phyloP scores from a whole-genome alignment of 2,888 invertebrate species.

The Acleris sparsana region DNA sequence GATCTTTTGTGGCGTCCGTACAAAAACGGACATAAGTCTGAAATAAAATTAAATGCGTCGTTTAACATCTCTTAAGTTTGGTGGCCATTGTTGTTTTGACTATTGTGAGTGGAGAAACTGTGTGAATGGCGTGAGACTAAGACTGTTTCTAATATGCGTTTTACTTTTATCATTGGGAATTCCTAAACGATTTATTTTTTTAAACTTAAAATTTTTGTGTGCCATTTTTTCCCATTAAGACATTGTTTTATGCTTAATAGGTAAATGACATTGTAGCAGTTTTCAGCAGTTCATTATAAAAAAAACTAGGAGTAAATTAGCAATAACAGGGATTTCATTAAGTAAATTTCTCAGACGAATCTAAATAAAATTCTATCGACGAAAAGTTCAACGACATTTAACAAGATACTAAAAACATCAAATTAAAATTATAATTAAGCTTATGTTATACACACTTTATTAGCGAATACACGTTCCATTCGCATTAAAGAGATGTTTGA shows the following conservation, averaged over 20 bases:
- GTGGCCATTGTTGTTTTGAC: conserved; percentile 48
- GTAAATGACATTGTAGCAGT: too few relatives aligned
- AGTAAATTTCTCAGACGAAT: too few relatives aligned
- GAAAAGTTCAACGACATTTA: conserved; percentile 32
- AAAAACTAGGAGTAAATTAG: too few relatives aligned
- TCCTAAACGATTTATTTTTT: conserved; percentile 1
- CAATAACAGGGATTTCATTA: too few relatives aligned
- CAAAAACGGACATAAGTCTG: conserved; percentile 65
- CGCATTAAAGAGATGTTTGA: conserved; percentile 53
- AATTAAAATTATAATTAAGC: conserved; percentile 31
- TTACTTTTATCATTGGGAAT: conserved; percentile 24
- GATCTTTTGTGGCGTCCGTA: conserved; percentile 73
- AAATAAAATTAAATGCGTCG: conserved; percentile 75
- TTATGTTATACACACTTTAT: conserved; percentile 24
- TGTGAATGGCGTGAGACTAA: conserved; percentile 48
- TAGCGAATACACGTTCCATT: conserved; percentile 45
- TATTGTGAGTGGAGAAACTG: conserved; percentile 56
- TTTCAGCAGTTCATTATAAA: too few relatives aligned
- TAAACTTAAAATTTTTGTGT: too few relatives aligned
- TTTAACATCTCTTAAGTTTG: conserved; percentile 59
- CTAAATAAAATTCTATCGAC: conserved; percentile 1
- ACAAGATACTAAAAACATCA: conserved; percentile 26
- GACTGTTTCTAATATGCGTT: conserved; percentile 36
- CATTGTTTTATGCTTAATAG: too few relatives aligned
- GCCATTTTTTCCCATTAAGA: too few relatives aligned